Conservation (phyloP, 2,113 vertebrate genomes). For the Aspidoscelis tigris region DNA sequence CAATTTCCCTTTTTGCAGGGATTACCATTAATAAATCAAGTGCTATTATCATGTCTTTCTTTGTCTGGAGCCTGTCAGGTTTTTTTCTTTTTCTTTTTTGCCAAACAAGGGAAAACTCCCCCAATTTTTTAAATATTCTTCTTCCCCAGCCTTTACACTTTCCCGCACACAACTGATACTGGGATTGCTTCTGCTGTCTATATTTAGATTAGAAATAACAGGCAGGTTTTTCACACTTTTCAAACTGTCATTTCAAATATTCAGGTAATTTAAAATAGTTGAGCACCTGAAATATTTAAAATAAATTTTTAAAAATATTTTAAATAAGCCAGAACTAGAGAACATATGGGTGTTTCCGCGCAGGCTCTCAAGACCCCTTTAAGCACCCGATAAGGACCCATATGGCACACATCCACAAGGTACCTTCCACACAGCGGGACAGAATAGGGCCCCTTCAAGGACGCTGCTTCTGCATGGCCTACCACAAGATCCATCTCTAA, state of each 20-base stretch:
- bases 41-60: background rate
- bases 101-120: too few species aligned
- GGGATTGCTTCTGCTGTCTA: background rate
- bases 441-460: too few species aligned
- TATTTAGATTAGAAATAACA: background rate
- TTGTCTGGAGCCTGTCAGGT: background rate
- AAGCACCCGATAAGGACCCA: too few species aligned
- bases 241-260: background rate
- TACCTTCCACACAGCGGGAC: too few species aligned
- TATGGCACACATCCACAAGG: too few species aligned
- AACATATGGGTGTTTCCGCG: too few species aligned
- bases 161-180: too few species aligned
- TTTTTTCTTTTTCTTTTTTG: background rate
- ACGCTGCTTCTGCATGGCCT: too few species aligned
- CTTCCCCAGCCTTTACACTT: background rate
- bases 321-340: too few species aligned
- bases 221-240: background rate
- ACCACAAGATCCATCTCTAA: too few species aligned
- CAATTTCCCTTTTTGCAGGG: background rate
- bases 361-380: too few species aligned
- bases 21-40: slow-evolving; percentile 16
- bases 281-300: background rate
- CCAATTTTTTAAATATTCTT: background rate
- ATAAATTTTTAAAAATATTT: background rate
- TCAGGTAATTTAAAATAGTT: background rate